phyloP scores from a whole-genome alignment of 2,888 invertebrate species.

The Pollenia griseotomentosa region DNA sequence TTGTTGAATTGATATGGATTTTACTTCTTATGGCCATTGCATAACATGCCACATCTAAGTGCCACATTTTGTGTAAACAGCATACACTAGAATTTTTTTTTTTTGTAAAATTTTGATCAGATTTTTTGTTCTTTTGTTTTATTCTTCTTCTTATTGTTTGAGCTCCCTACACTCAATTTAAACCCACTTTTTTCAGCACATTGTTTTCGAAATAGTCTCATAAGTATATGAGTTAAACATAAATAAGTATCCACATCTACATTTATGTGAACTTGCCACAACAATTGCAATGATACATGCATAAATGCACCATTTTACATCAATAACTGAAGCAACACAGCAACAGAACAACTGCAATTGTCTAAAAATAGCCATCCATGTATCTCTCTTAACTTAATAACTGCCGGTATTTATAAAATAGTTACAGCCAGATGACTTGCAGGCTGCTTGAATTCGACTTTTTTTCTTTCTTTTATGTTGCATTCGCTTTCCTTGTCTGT shows the following conservation, averaged over 20 bases:
- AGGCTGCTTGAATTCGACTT: slow-evolving; percentile 19
- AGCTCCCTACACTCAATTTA: slow-evolving; percentile 25
- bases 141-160: background rate
- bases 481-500: slow-evolving; percentile 37
- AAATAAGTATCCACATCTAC: slow-evolving; percentile 3
- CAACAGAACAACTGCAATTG: slow-evolving; percentile 30
- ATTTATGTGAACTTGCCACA: slow-evolving; percentile 41
- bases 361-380: slow-evolving; percentile 67
- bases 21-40: slow-evolving; percentile 28
- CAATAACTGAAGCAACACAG: slow-evolving; percentile 31
- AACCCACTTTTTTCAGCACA: background rate
- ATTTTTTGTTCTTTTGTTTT: background rate
- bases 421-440: slow-evolving; percentile 67
- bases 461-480: slow-evolving; percentile 4
- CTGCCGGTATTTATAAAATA: slow-evolving; percentile 72
- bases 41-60: slow-evolving; percentile 26
- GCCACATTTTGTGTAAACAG: background rate
- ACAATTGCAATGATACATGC: slow-evolving; percentile 40
- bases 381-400: slow-evolving; percentile 53
- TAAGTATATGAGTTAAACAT: background rate
- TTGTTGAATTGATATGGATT: slow-evolving; percentile 45
- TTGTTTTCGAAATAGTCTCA: background rate
- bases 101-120: background rate
- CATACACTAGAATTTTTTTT: background rate
- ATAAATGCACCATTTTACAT: slow-evolving; percentile 53